A percentile compares a stretch with the other conserved stretches of the same genome.
Evolutionary conservation across 2,797 vertebrate species (phyloP).

Genomic region (Sphenopsis melanotis): DNA sequence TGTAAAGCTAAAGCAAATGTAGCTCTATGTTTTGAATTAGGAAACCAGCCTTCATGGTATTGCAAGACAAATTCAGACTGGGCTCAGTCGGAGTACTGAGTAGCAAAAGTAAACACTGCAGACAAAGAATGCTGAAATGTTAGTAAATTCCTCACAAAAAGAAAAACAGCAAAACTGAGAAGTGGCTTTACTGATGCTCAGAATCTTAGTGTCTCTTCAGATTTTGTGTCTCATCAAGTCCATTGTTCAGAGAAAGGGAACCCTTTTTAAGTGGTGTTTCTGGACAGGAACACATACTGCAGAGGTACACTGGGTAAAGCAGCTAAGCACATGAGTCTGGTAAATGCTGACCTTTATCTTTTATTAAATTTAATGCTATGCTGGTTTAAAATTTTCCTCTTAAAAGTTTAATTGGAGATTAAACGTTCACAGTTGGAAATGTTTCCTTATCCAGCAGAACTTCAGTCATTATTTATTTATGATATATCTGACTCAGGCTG

Average conservation of each 20-base stretch:
- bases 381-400: not conserved
- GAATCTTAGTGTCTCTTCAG: not conserved
- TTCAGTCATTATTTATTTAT: not conserved
- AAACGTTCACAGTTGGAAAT: not conserved
- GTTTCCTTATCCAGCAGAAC: not conserved
- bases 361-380: not conserved
- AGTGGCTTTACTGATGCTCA: not conserved
- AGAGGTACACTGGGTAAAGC: not conserved
- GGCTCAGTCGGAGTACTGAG: not conserved
- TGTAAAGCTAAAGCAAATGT: not conserved
- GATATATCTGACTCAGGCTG: not conserved
- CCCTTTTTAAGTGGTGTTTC: not conserved
- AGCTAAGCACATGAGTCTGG: not conserved
- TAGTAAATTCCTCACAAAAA: not conserved
- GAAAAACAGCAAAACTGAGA: not conserved
- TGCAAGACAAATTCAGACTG: not conserved
- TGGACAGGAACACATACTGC: not conserved
- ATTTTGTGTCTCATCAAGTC: not conserved
- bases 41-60: not conserved
- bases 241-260: not conserved
- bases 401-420: not conserved
- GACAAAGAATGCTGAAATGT: not conserved
- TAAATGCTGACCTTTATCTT: not conserved
- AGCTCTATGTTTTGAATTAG: not conserved
- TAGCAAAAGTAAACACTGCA: not conserved